These are phyloP conservation scores for Verasper variegatus DNA, from an alignment of 2,113 vertebrate genomes.

Conservation along the genomic window DNA sequence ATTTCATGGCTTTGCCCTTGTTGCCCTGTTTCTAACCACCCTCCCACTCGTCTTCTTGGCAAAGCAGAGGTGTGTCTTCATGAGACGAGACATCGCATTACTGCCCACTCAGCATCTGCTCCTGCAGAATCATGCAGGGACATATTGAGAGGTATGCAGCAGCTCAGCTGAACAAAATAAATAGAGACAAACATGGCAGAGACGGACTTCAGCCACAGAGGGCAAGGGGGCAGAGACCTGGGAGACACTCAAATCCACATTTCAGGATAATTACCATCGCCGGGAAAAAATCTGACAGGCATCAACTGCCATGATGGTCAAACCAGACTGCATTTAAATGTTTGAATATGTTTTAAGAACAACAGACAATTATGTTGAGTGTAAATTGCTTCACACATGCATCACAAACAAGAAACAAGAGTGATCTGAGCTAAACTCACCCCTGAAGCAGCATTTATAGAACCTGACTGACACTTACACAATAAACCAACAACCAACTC, in stretches of 20 bases:
- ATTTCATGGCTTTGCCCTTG: slow-evolving; percentile 23
- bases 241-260: slow-evolving; percentile 7
- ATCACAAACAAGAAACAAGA: background rate
- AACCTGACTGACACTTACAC: background rate
- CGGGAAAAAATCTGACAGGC: background rate
- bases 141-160: slow-evolving; percentile 22
- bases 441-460: no score
- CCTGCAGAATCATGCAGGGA: slow-evolving; percentile 4
- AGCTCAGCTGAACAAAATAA: background rate
- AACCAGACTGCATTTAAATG: background rate
- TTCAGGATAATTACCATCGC: slow-evolving; percentile 22
- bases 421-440: background rate
- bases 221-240: background rate
- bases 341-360: no score
- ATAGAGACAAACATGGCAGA: background rate
- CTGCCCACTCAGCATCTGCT: slow-evolving; percentile 40
- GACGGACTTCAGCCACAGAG: background rate
- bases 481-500: background rate
- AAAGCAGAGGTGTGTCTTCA: slow-evolving; percentile 22
- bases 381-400: background rate
- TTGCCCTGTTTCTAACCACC: background rate
- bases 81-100: slow-evolving; percentile 20
- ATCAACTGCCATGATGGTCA: background rate
- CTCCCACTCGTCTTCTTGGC: slow-evolving; percentile 5
- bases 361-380: background rate